These are phyloP conservation scores for Myiotriccus ornatus DNA, from an alignment of 2,797 vertebrate species.

Conservation along the genomic window DNA sequence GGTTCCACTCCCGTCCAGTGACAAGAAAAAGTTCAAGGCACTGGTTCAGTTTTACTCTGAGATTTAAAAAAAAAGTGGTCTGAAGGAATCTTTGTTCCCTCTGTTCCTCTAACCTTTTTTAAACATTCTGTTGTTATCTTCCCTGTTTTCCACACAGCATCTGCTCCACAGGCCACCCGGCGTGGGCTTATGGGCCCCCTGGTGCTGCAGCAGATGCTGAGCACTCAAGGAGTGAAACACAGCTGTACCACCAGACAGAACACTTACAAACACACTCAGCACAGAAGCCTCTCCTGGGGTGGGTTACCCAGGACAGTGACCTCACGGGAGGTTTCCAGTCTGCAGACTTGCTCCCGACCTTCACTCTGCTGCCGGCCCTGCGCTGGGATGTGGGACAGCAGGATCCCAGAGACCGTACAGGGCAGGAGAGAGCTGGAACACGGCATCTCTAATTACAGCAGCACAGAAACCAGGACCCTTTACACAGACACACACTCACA, in stretches of 20 bases:
- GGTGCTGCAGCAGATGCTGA: background rate
- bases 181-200: background rate
- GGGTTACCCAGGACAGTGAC: background rate
- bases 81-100: background rate
- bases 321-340: background rate
- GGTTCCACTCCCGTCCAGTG: background rate
- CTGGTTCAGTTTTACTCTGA: background rate
- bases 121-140: background rate
- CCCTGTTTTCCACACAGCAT: background rate
- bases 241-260: background rate
- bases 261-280: background rate
- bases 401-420: rapidly evolving
- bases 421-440: background rate
- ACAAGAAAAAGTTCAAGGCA: background rate
- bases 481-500: background rate
- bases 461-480: background rate
- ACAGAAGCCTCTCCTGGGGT: background rate
- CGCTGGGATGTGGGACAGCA: rapidly evolving
- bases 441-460: background rate
- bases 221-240: background rate
- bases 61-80: background rate
- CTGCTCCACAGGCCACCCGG: background rate
- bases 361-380: background rate
- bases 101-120: background rate
- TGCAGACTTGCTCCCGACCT: background rate